Evolutionary conservation across 2,888 invertebrate species (phyloP).

Genomic region (Plagodis pulveraria): DNA sequence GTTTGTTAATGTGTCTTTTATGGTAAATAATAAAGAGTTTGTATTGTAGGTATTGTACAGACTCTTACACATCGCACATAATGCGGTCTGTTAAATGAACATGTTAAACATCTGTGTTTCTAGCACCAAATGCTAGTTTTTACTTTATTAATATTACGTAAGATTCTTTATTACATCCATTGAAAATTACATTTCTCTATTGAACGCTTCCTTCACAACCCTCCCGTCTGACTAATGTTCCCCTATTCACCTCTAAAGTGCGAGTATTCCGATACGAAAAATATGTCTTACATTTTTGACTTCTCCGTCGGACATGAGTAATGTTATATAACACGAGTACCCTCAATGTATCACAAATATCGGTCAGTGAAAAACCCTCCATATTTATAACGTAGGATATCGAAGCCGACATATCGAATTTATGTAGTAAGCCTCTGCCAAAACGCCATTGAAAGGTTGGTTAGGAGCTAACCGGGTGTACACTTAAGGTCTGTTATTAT

Average conservation of each 20-base stretch:
- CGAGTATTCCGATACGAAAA: slow-evolving; percentile 15
- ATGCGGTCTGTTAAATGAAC: too few relatives aligned
- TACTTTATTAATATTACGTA: too few relatives aligned
- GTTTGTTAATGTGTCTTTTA: too few relatives aligned
- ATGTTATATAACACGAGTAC: slow-evolving; percentile 12
- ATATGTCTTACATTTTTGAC: slow-evolving; percentile 23
- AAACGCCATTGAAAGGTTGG: slow-evolving; percentile 24
- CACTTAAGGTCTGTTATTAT: slow-evolving; percentile 1
- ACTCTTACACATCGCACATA: too few relatives aligned
- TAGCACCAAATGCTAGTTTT: too few relatives aligned
- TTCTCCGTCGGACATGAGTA: slow-evolving; percentile 16
- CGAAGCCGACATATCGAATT: slow-evolving; percentile 35
- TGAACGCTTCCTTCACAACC: not conserved
- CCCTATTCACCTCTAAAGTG: slow-evolving; percentile 15
- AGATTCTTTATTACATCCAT: too few relatives aligned
- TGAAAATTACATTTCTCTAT: too few relatives aligned
- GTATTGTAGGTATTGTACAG: too few relatives aligned
- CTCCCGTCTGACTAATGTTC: slow-evolving; percentile 12
- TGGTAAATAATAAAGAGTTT: too few relatives aligned
- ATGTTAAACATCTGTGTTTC: too few relatives aligned
- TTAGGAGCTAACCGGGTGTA: slow-evolving; percentile 3
- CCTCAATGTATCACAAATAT: slow-evolving; percentile 24
- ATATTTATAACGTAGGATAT: slow-evolving; percentile 21
- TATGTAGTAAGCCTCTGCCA: slow-evolving; percentile 34
- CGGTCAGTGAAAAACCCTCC: slow-evolving; percentile 25